Conservation (phyloP, 1,140 invertebrate species). For the Brachionus calyciflorus region DNA sequence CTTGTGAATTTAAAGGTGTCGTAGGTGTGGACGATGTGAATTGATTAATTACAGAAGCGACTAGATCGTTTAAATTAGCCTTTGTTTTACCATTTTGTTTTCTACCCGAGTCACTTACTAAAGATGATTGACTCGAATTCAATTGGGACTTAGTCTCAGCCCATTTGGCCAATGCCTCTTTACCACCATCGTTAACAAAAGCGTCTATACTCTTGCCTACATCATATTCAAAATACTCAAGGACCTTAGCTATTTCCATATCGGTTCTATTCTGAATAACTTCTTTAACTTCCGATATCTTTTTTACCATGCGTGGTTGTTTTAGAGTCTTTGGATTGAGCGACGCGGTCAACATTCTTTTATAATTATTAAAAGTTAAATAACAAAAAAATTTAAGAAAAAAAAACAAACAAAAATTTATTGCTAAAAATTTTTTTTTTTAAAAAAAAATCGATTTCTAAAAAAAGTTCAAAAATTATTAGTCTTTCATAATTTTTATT, state of each 20-base stretch:
- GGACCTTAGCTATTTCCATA: slow-evolving; percentile 20
- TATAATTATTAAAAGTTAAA: too few relatives aligned
- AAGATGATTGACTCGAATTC: slow-evolving; percentile 19
- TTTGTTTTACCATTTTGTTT: not conserved
- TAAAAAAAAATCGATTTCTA: not conserved
- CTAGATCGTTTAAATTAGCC: slow-evolving; percentile 26
- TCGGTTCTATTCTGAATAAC: slow-evolving; percentile 29
- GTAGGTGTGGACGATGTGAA: not conserved
- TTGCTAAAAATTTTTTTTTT: not conserved
- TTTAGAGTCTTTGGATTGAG: not conserved
- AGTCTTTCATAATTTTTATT: too few relatives aligned
- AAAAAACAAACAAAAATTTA: too few relatives aligned
- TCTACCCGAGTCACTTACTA: not conserved
- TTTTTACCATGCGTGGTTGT: not conserved
- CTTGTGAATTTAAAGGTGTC: not conserved
- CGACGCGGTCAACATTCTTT: too few relatives aligned
- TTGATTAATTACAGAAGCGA: slow-evolving; percentile 38
- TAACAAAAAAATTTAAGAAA: too few relatives aligned
- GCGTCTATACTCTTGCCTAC: slow-evolving; percentile 42
- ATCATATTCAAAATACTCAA: slow-evolving; percentile 34
- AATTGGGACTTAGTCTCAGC: slow-evolving; percentile 9
- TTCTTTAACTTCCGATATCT: slow-evolving; percentile 37
- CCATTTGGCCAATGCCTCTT: not conserved
- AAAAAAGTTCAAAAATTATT: too few relatives aligned
- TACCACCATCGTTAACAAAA: slow-evolving; percentile 30